Evolutionary conservation across 2,888 invertebrate genomes (phyloP).

Genomic region (Melieria picta): DNA sequence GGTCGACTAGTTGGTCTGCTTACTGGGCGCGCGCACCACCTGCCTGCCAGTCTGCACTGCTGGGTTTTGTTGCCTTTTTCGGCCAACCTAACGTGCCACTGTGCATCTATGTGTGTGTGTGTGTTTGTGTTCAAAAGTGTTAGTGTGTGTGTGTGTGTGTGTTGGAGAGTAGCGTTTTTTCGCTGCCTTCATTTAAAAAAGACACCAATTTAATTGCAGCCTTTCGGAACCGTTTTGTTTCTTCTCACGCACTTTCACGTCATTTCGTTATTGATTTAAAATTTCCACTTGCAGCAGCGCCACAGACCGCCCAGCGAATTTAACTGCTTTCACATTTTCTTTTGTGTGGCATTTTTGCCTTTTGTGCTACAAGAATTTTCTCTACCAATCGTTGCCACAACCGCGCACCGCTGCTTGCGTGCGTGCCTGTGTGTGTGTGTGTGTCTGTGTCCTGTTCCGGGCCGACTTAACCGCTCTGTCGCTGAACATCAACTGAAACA

Average conservation of each 20-base stretch:
- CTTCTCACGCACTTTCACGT: constrained; percentile 2
- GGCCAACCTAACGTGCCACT: background rate
- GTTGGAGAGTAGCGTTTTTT: background rate
- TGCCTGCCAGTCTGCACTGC: background rate
- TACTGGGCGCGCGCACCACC: background rate
- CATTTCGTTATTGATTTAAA: constrained; percentile 24
- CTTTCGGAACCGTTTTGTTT: background rate
- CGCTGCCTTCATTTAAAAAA: background rate
- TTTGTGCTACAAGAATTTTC: constrained; percentile 30
- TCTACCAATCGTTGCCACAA: constrained; percentile 37
- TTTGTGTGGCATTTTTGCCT: constrained; percentile 15
- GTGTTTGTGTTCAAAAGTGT: background rate
- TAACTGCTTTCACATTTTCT: constrained; percentile 23
- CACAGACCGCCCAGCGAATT: constrained; percentile 20
- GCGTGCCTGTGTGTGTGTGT: too few relatives aligned
- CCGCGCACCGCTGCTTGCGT: constrained; percentile 38
- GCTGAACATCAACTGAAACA: constrained; percentile 47
- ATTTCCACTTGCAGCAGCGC: constrained; percentile 18
- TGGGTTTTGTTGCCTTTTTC: constrained; percentile 13
- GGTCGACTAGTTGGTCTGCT: background rate
- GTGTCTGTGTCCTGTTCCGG: constrained; percentile 39
- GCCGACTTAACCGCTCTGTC: constrained; percentile 48
- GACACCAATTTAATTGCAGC: background rate
- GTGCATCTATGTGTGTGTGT: background rate
- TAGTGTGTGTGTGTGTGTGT: background rate